Evolutionary conservation across 2,888 invertebrate species (phyloP).

Genomic region (Agrotis exclamationis): DNA sequence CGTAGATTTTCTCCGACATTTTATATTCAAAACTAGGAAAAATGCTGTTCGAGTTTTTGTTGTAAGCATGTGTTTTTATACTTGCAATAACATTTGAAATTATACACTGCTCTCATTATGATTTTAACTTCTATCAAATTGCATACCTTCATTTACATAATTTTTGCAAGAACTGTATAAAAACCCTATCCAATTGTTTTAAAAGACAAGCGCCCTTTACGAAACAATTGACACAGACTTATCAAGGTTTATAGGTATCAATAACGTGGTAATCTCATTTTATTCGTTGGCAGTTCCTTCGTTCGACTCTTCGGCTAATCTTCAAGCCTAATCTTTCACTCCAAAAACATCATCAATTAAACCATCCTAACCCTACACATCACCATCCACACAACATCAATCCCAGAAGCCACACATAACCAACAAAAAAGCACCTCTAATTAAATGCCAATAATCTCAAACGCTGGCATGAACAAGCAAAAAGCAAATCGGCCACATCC

Average conservation of each 20-base stretch:
- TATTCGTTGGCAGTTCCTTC: no score
- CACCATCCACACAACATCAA: not conserved
- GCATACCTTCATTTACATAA: not conserved
- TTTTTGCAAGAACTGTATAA: not conserved
- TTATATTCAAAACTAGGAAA: not conserved
- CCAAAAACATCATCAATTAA: not conserved
- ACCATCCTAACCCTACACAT: not conserved
- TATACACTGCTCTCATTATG: not conserved
- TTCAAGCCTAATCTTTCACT: not conserved
- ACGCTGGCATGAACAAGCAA: conserved; percentile 49
- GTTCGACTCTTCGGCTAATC: not conserved
- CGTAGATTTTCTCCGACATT: not conserved
- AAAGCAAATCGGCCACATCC: conserved; percentile 63
- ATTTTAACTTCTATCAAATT: not conserved
- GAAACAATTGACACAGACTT: no score
- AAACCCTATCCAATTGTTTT: not conserved
- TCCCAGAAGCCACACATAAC: not conserved
- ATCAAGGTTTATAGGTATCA: no score
- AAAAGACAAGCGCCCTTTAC: not conserved
- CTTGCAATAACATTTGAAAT: not conserved
- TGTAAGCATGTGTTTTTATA: not conserved
- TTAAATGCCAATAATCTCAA: conserved; percentile 57
- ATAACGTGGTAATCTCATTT: no score
- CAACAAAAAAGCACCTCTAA: conserved; percentile 35
- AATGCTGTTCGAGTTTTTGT: no score